Evolutionary conservation across 2,113 vertebrate genomes (phyloP), one percentile per base, ranked within the genome.

Genomic region (Pleuronectes platessa): DNA sequence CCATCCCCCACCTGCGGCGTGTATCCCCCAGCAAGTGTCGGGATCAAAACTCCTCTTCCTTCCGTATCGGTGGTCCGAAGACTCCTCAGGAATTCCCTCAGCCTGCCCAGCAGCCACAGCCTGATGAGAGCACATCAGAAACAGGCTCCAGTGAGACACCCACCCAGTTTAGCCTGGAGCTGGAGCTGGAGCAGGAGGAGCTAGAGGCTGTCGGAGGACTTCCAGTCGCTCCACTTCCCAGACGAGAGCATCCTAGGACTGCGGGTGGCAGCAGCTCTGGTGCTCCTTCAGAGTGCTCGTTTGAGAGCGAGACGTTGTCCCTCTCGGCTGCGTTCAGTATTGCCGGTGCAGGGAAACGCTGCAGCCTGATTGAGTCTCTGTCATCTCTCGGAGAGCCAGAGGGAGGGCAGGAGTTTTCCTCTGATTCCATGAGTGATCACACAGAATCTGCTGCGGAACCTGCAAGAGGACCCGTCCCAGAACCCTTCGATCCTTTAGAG

Each of bases 11-110:
- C 86, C 90, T 97, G 53, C 93, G 97, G 0, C 95, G 96, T 2
- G 97, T 96, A 66, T 97, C 96, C 0, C 96, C 97, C 0, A 97
- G 96, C 89, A 96, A 96, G 89, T 97, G 96, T 79, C 94, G 95
- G 0, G 92, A 97, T 14, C 97, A 98, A 91, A 98, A 97, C 0
- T 89, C 94, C 7, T 97, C 96, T 4, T 96, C 97, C 10, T 94
- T 98, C 77, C 94, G 94, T 15, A 94, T 98, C 2, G 93, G 94
- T 37, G 61, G 88, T 0, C 86, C 88, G n/a, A 63, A 15, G 15
- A 93, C 88, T 23, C 93, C 93, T 21, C 88, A 88, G 56, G 88
- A 89, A 11, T 67, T 71, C 3, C 83, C 82, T 31, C 81, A 78
- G 0, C 70, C 81, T 0, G 20, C 49, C 42, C 74, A 27, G 72